phyloP scores from a whole-genome alignment of 1,140 invertebrate species.

The Mactra quadrangularis region DNA sequence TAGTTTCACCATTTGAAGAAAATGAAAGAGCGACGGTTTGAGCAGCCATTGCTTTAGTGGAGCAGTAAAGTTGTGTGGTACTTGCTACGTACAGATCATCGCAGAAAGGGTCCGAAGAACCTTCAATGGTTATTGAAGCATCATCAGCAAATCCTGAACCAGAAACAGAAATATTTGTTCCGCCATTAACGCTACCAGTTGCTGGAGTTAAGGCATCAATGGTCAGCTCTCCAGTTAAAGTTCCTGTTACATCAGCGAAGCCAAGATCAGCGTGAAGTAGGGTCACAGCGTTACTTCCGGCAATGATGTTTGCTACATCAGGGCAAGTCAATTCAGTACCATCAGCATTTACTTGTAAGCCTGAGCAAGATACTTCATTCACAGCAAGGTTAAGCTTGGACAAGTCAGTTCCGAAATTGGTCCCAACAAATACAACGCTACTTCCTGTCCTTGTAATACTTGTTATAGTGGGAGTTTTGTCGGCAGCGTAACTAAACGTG shows the following conservation, averaged over 20 bases:
- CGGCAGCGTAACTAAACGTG: constrained; percentile 37
- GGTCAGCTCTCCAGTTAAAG: constrained; percentile 28
- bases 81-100: no score
- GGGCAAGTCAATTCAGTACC: constrained; percentile 58
- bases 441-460: no score
- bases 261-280: constrained; percentile 59
- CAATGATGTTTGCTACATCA: constrained; percentile 40
- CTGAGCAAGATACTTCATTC: constrained; percentile 59
- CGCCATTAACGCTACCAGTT: constrained; percentile 69
- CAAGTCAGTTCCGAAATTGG: constrained; percentile 27
- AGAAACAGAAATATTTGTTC: constrained; percentile 65
- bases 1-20: constrained; percentile 61
- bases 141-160: constrained; percentile 67
- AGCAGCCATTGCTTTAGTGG: constrained; percentile 48
- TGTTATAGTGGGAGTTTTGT: constrained; percentile 49
- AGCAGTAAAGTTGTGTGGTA: constrained; percentile 50
- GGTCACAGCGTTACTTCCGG: constrained; percentile 54
- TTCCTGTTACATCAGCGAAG: constrained; percentile 25
- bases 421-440: constrained; percentile 46
- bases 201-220: constrained; percentile 48
- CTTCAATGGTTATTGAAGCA: background rate
- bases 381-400: constrained; percentile 54
- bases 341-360: constrained; percentile 5
- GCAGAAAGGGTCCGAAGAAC: background rate
- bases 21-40: background rate